These are phyloP conservation scores for Maccullochella peelii DNA, from an alignment of 2,113 vertebrate genomes.

Conservation along the genomic window DNA sequence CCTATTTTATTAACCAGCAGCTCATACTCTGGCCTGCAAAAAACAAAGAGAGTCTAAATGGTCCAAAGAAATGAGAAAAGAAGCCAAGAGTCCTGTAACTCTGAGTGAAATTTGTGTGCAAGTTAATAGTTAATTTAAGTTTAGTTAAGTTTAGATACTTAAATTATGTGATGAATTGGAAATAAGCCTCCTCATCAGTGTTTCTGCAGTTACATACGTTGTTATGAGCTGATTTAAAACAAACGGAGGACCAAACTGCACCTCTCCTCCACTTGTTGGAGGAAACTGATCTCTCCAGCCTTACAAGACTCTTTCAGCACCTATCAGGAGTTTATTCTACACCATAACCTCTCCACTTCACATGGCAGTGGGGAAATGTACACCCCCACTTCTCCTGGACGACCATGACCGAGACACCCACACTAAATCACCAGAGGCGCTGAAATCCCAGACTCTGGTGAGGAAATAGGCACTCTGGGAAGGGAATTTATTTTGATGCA, in stretches of 20 bases:
- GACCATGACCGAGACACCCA: constrained; percentile 71
- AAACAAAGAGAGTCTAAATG: constrained; percentile 8
- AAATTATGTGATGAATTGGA: constrained; percentile 4
- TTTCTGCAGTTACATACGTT: not conserved
- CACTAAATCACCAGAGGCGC: constrained; percentile 77
- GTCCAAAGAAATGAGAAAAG: not conserved
- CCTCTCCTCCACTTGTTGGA: constrained; percentile 30
- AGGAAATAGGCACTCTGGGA: constrained; percentile 80
- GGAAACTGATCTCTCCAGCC: constrained; percentile 38
- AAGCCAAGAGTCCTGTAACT: not conserved
- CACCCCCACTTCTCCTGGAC: constrained; percentile 60
- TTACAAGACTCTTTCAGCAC: constrained; percentile 63
- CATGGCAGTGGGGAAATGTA: constrained; percentile 69
- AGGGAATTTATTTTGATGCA: constrained; percentile 77
- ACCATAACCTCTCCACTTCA: constrained; percentile 51
- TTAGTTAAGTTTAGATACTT: constrained; percentile 5
- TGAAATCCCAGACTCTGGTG: constrained; percentile 76
- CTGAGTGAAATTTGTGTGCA: not conserved
- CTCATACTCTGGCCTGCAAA: not conserved
- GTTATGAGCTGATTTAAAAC: constrained; percentile 10
- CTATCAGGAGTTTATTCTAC: constrained; percentile 54
- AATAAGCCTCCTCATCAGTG: constrained; percentile 1
- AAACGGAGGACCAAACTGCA: not conserved
- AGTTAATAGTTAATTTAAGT: no score
- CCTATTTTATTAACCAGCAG: constrained; percentile 44